phyloP scores from a whole-genome alignment of 2,888 invertebrate genomes.

The Phyllotreta cruciferae region DNA sequence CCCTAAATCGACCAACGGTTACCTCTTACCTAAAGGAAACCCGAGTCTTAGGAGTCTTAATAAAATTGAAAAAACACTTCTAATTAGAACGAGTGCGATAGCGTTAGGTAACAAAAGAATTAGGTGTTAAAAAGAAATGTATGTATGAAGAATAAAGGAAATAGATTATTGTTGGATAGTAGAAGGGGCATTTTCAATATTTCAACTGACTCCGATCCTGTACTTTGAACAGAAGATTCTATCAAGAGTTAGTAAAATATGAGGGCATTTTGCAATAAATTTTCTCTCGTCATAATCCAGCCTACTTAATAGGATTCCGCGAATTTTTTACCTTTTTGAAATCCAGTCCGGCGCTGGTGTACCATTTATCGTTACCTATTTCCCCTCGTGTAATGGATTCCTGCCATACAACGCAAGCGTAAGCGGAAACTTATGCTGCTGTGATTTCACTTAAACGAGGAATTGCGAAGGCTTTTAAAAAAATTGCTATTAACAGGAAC shows the following conservation, averaged over 20 bases:
- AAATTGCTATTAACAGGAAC: constrained; percentile 4
- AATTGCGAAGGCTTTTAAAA: constrained; percentile 6
- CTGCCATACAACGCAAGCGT: constrained; percentile 9
- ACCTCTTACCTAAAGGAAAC: background rate
- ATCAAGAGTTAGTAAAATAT: too few species aligned
- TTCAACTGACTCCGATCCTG: too few species aligned
- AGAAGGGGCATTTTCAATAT: background rate
- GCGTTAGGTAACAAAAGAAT: constrained; percentile 17
- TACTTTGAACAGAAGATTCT: too few species aligned
- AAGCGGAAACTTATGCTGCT: constrained; percentile 13
- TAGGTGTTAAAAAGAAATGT: constrained; percentile 16
- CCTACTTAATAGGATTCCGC: too few species aligned
- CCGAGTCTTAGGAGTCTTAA: background rate
- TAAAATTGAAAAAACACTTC: constrained; percentile 13
- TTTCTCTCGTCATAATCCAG: too few species aligned
- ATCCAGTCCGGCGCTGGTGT: too few species aligned
- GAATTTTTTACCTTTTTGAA: too few species aligned
- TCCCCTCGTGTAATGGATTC: constrained; percentile 12
- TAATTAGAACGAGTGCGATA: constrained; percentile 22
- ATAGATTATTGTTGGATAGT: constrained; percentile 1
- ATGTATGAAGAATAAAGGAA: constrained; percentile 8
- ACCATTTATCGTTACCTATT: background rate
- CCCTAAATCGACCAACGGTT: constrained; percentile 3
- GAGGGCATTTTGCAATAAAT: too few species aligned
- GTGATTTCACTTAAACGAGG: constrained; percentile 10